A percentile compares a stretch with the other conserved stretches of the same genome.
phyloP scores from a whole-genome alignment of 2,113 vertebrate species.

The Chascanopsetta lugubris region DNA sequence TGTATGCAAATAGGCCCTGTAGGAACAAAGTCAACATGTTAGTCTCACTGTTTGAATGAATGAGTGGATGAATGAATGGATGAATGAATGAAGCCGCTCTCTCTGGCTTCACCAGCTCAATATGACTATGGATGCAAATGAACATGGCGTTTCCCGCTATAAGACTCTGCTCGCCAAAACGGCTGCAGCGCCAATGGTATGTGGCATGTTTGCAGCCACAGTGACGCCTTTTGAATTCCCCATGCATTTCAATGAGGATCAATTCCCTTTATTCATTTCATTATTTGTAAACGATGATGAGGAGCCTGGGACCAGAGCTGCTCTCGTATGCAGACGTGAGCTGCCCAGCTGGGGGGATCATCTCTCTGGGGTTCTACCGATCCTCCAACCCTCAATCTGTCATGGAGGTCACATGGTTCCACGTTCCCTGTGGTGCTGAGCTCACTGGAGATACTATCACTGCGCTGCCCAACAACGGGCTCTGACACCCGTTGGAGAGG shows the following conservation, averaged over 20 bases:
- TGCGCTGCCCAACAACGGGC: slow-evolving; percentile 7
- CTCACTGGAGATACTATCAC: slow-evolving; percentile 43
- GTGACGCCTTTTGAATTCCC: neutral
- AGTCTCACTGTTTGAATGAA: too few species aligned
- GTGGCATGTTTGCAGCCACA: slow-evolving; percentile 3
- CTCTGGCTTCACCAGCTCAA: neutral
- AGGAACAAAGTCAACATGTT: too few species aligned
- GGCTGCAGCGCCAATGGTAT: neutral
- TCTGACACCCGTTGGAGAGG: slow-evolving; percentile 36
- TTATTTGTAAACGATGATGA: slow-evolving; percentile 27
- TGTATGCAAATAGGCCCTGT: too few species aligned
- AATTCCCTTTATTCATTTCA: neutral
- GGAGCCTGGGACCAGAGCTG: slow-evolving; percentile 4
- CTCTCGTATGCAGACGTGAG: slow-evolving; percentile 34
- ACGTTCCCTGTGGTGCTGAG: slow-evolving; percentile 31
- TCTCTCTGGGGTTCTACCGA: slow-evolving; percentile 23
- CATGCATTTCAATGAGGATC: neutral
- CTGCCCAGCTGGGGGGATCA: slow-evolving; percentile 30
- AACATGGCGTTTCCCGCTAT: neutral
- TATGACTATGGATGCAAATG: neutral
- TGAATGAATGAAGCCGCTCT: too few species aligned
- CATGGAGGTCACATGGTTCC: slow-evolving; percentile 42
- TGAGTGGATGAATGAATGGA: too few species aligned
- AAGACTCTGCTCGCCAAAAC: neutral
- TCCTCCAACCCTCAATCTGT: slow-evolving; percentile 36